Evolutionary conservation across 2,797 vertebrate genomes (phyloP).

Genomic region (Cuculus canorus): DNA sequence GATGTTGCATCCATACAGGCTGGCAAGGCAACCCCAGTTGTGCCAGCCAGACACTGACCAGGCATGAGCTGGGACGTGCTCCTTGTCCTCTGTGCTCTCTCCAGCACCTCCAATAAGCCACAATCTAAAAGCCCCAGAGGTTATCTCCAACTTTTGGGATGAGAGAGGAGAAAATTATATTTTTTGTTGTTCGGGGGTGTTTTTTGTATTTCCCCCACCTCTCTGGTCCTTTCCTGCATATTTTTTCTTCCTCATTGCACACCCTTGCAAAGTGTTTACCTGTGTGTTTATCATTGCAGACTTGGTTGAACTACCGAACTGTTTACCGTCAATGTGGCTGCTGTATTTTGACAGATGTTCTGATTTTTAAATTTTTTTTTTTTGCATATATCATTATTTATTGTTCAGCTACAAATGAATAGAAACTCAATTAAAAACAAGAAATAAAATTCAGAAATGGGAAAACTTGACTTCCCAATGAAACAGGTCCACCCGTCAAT

Average conservation of each 20-base stretch:
- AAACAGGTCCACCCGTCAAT: constrained; percentile 67
- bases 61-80: not conserved
- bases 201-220: not conserved
- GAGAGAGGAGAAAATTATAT: not conserved
- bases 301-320: constrained; percentile 23
- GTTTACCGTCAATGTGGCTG: not conserved
- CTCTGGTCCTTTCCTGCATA: not conserved
- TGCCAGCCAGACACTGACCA: not conserved
- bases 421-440: not conserved
- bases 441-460: not conserved
- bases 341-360: constrained; percentile 66
- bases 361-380: constrained; percentile 28
- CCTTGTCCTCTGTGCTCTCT: not conserved
- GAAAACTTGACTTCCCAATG: constrained; percentile 35
- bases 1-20: not conserved
- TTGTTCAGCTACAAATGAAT: not conserved
- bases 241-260: constrained; percentile 22
- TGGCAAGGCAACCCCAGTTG: not conserved
- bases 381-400: constrained; percentile 4
- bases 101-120: constrained; percentile 7
- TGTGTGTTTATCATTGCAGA: constrained; percentile 70
- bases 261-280: constrained; percentile 22
- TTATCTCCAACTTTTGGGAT: not conserved
- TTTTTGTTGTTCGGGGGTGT: not conserved
- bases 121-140: not conserved